Evolutionary conservation across 2,797 vertebrate genomes (phyloP), one percentile per base, ranked within the genome.

Genomic region (Chloroceryle inda): DNA sequence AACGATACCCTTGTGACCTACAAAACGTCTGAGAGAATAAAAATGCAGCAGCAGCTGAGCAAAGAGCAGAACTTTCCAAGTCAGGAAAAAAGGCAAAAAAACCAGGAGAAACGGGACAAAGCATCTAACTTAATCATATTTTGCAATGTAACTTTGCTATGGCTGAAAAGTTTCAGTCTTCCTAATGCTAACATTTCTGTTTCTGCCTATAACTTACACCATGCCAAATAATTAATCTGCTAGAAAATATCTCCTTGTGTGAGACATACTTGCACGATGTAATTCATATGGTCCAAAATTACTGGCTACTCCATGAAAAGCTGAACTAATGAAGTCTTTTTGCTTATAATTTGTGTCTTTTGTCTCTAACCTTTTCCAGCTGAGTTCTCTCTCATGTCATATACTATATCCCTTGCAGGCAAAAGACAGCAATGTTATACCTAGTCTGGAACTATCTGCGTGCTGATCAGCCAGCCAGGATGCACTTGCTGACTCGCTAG

Each of bases 11-110:
- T 91, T 91, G 80, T 96, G 92, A 97, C 94, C 95, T 91, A 91
- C 59, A 94, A 94, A 96, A 96, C 3, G 73, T 97, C 67, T 96
- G 88, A 96, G 74, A 95, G 95, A 85, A 96, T 94, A 91, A 91
- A 96, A 97, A 92, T 94, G 92, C 75, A 92, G 94, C 74, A 88
- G 93, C 84, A 97, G 49, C 88, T 67, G 82, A 88, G 96, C 71
- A 89, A 94, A 94, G 75, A 97, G 88, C 79, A 91, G 89, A 90
- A 92, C 55, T 95, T 97, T 97, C 94, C 40, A 88, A 85, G 44
- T 49, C 74, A 79, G 87, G 66, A 94, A 92, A 95, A 92, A 89
- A 87, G 76, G 74, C 20, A 62, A 53, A 47, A 86, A 85, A 88
- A 90, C 38, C 75, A 71, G 37, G 55, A 63, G 89, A 95, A 90